Conservation (phyloP, 2,113 vertebrate genomes). For the Todiramphus chloris region DNA sequence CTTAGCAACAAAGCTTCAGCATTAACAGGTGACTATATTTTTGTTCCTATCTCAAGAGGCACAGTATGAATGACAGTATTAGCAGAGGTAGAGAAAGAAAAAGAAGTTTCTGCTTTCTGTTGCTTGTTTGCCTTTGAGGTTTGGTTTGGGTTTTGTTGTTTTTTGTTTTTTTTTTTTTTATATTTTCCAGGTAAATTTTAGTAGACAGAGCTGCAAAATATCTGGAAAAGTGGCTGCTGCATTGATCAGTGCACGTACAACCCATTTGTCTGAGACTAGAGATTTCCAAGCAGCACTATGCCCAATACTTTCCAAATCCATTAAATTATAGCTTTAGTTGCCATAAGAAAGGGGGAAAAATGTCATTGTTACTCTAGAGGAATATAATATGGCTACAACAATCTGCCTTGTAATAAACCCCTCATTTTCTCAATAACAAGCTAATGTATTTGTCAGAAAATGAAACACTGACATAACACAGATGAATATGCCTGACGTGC, state of each 20-base stretch:
- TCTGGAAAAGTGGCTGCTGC: background rate
- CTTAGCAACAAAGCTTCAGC: background rate
- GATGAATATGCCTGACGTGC: too few relatives aligned
- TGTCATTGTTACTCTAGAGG: background rate
- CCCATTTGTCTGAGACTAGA: background rate
- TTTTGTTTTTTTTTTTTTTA: background rate
- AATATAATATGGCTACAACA: background rate
- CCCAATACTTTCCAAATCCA: background rate
- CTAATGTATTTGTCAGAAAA: background rate
- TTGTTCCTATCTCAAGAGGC: background rate
- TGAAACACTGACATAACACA: background rate
- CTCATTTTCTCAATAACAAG: background rate
- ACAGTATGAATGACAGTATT: background rate
- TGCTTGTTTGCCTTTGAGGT: background rate
- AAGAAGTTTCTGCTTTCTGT: background rate
- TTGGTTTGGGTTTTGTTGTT: background rate
- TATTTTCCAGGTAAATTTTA: background rate
- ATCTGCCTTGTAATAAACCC: background rate
- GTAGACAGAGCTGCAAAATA: background rate
- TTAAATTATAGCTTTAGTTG: background rate
- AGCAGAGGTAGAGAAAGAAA: background rate
- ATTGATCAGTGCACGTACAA: background rate
- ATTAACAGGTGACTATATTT: background rate
- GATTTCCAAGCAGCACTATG: background rate
- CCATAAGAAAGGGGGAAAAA: background rate